A percentile compares a stretch with the other conserved stretches of the same genome.
Evolutionary conservation across 1,140 invertebrate genomes (phyloP).

Genomic region (Polypedilum vanderplanki): DNA sequence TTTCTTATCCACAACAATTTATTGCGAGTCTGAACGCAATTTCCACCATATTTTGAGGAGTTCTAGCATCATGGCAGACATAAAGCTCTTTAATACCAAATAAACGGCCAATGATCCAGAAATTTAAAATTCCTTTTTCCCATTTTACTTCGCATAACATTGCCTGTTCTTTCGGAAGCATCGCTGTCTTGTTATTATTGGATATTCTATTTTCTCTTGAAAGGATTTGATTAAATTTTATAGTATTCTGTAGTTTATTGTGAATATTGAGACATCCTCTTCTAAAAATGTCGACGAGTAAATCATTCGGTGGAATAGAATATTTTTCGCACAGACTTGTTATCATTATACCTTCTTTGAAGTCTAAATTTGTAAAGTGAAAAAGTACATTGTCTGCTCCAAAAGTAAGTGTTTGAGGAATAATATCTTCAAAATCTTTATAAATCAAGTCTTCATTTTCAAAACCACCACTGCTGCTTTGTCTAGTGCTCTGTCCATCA

Average conservation of each 20-base stretch:
- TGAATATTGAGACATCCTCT: slow-evolving; percentile 61
- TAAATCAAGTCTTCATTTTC: slow-evolving; percentile 62
- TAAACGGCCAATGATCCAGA: slow-evolving; percentile 44
- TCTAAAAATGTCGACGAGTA: slow-evolving; percentile 57
- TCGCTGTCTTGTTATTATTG: slow-evolving; percentile 37
- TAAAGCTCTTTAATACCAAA: slow-evolving; percentile 62
- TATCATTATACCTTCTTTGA: slow-evolving; percentile 56
- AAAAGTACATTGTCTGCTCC: slow-evolving; percentile 60
- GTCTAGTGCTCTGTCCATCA: slow-evolving; percentile 48
- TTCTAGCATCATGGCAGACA: slow-evolving; percentile 68
- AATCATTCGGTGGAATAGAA: slow-evolving; percentile 42
- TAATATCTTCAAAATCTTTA: slow-evolving; percentile 60
- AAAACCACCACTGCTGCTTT: slow-evolving; percentile 51
- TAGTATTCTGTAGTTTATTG: slow-evolving; percentile 59
- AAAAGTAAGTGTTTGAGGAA: slow-evolving; percentile 53
- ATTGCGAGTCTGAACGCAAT: slow-evolving; percentile 65
- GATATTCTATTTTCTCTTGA: slow-evolving; percentile 30
- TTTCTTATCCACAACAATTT: slow-evolving; percentile 34
- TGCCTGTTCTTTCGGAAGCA: neutral
- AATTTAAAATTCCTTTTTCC: slow-evolving; percentile 32
- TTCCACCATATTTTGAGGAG: slow-evolving; percentile 74
- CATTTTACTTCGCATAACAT: neutral
- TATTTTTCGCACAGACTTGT: slow-evolving; percentile 46
- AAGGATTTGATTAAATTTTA: slow-evolving; percentile 39
- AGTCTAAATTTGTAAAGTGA: slow-evolving; percentile 61